A percentile compares a stretch with the other conserved stretches of the same genome.
Conservation (phyloP, 2,113 vertebrate species). For the Bufo bufo region DNA sequence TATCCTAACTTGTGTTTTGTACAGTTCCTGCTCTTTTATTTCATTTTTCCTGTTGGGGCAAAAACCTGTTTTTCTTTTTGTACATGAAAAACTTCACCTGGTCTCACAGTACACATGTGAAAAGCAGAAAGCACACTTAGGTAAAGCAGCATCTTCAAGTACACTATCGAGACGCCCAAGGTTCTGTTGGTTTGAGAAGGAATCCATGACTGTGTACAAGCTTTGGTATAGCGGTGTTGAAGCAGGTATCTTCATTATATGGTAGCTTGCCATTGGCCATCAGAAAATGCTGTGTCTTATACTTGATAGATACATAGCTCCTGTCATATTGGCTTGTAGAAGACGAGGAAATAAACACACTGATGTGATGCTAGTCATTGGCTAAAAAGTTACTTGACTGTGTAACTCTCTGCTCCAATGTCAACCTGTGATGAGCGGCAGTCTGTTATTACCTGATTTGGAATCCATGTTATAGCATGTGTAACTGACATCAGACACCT, state of each 20-base stretch:
- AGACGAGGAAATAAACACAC: not conserved
- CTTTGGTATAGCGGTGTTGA: not conserved
- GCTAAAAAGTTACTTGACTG: not conserved
- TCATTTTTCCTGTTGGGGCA: slow-evolving; percentile 55
- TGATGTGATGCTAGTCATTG: not conserved
- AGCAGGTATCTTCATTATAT: not conserved
- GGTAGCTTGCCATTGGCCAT: not conserved
- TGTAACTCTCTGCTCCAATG: not conserved
- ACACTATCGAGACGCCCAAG: not conserved
- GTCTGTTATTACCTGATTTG: not conserved
- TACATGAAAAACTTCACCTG: slow-evolving; percentile 60
- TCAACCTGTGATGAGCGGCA: not conserved
- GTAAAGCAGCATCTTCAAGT: not conserved
- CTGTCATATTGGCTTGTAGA: not conserved
- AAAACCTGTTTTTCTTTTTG: slow-evolving; percentile 73
- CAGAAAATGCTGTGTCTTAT: not conserved
- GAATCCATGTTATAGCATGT: not conserved
- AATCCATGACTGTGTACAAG: not conserved
- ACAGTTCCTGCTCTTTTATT: slow-evolving; percentile 64
- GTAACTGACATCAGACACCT: not conserved
- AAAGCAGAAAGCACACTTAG: slow-evolving; percentile 1
- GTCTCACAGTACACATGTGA: not conserved
- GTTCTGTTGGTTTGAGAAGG: not conserved
- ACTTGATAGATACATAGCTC: not conserved
- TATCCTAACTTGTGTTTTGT: slow-evolving; percentile 75